A percentile compares a stretch with the other conserved stretches of the same genome.
Evolutionary conservation across 2,113 vertebrate genomes (phyloP).

Genomic region (Microtus richardsoni): DNA sequence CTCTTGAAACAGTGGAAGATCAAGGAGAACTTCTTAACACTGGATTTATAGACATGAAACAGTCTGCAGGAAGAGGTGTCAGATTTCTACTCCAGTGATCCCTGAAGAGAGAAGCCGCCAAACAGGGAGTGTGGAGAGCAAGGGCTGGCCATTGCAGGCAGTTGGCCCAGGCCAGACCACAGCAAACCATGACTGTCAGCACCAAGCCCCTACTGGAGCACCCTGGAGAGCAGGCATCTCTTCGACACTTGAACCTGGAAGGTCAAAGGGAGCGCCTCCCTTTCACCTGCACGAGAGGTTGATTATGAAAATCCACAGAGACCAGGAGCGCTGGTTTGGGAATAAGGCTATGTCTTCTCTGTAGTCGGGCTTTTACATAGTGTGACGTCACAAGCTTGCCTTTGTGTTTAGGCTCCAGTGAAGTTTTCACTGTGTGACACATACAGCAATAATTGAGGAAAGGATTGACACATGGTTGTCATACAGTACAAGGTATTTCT

Average conservation of each 20-base stretch:
- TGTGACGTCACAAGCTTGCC: background rate
- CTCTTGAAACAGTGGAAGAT: constrained; percentile 37
- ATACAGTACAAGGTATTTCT: background rate
- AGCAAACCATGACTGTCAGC: background rate
- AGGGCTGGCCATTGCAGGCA: background rate
- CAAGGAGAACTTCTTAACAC: constrained; percentile 26
- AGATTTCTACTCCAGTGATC: background rate
- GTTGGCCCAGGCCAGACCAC: background rate
- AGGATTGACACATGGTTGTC: background rate
- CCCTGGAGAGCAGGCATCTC: background rate
- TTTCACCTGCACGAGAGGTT: background rate
- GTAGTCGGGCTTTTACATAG: background rate
- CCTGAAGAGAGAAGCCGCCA: background rate
- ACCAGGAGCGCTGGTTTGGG: background rate
- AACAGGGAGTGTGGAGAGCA: background rate
- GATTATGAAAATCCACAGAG: background rate
- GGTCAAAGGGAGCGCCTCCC: background rate
- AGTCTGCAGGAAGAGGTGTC: background rate
- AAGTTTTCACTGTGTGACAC: background rate
- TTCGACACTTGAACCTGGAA: background rate
- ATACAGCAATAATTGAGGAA: background rate
- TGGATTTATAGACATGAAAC: background rate
- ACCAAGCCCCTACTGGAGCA: background rate
- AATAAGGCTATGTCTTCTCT: background rate
- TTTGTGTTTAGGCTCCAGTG: constrained; percentile 19